A percentile compares a stretch with the other conserved stretches of the same genome.
These are phyloP conservation scores for Coenonympha arcania DNA, from an alignment of 2,888 invertebrate genomes.

Conservation along the genomic window DNA sequence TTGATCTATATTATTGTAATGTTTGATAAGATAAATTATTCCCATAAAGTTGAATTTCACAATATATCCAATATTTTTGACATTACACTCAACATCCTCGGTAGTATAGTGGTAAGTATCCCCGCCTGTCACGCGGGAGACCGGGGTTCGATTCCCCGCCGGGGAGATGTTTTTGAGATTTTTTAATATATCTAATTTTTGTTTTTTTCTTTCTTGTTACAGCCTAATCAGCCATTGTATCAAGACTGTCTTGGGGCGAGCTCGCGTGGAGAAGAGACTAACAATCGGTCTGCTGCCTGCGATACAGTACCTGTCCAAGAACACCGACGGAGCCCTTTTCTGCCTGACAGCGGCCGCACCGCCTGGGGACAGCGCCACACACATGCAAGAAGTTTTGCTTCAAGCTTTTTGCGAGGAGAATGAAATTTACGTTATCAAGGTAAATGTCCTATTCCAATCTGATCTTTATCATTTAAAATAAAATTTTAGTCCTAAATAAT, in stretches of 20 bases:
- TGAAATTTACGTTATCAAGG: conserved; percentile 83
- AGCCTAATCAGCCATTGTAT: conserved; percentile 70
- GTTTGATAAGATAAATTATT: conserved; percentile 13
- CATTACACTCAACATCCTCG: conserved; percentile 46
- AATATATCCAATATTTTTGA: conserved; percentile 8
- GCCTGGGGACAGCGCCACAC: conserved; percentile 82
- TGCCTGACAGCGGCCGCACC: conserved; percentile 80
- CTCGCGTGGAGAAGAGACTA: conserved; percentile 72
- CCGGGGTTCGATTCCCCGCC: conserved; percentile 76
- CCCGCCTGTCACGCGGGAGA: conserved; percentile 76
- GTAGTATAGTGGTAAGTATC: conserved; percentile 76
- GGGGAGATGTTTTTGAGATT: conserved; percentile 33
- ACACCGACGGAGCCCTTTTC: conserved; percentile 77
- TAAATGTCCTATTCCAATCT: conserved; percentile 39
- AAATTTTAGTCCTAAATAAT: too few species aligned
- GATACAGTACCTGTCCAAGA: conserved; percentile 74
- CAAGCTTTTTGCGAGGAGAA: conserved; percentile 87
- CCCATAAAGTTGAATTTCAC: conserved; percentile 9
- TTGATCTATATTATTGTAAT: too few species aligned
- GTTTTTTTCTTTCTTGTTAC: too few species aligned
- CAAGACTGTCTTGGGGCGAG: conserved; percentile 69
- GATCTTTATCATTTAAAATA: too few species aligned
- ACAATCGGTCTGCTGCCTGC: conserved; percentile 78
- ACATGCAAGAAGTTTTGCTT: conserved; percentile 83
- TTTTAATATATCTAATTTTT: background rate